These are phyloP conservation scores for Marmota flaviventris DNA, from an alignment of 2,113 vertebrate genomes.

Conservation along the genomic window DNA sequence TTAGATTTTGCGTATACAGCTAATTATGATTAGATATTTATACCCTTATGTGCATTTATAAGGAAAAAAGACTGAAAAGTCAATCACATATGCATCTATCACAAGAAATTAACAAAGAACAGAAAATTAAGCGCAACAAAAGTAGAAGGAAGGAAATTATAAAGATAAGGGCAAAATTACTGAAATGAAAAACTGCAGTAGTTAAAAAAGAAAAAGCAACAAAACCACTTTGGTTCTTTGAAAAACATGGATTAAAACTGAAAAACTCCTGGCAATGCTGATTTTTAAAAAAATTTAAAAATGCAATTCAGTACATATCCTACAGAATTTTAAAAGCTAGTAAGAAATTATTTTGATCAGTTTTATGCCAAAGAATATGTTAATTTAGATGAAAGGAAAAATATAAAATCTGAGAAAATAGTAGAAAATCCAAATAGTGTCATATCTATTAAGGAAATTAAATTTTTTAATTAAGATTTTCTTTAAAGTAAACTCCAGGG, in stretches of 20 bases:
- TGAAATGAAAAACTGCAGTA: background rate
- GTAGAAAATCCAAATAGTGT: background rate
- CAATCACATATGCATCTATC: background rate
- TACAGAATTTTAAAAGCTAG: background rate
- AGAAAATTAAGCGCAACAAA: background rate
- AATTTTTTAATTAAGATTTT: background rate
- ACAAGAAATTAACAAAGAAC: background rate
- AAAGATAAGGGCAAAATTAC: background rate
- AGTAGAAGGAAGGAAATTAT: background rate
- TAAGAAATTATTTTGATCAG: background rate
- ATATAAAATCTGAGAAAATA: background rate
- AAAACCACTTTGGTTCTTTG: background rate
- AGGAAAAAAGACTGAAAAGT: background rate
- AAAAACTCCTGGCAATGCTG: background rate
- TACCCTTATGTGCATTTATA: background rate
- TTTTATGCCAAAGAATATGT: background rate
- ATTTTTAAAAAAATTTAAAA: background rate
- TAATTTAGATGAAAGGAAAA: conserved; percentile 19
- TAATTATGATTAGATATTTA: background rate
- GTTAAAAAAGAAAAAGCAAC: background rate
- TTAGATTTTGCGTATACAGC: background rate
- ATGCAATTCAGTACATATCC: background rate
- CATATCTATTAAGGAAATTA: background rate
- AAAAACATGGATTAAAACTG: background rate
- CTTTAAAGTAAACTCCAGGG: background rate